phyloP scores from a whole-genome alignment of 2,113 vertebrate genomes.

The Nothocercus nigrocapillus region DNA sequence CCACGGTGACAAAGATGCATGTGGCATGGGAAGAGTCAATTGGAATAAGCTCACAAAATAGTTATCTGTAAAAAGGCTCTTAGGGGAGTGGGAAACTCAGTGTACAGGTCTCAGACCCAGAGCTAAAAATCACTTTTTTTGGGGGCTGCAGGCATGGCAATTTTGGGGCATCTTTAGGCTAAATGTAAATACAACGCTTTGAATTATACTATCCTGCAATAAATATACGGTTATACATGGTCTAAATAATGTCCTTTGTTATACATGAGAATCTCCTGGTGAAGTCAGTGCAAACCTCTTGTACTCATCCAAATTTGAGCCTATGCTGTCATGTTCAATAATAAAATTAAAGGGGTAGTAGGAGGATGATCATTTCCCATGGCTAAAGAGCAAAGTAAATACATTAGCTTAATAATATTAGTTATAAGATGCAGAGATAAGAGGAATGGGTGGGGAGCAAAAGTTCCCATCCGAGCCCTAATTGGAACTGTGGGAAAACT shows the following conservation, averaged over 20 bases:
- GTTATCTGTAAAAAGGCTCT: neutral
- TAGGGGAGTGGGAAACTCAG: neutral
- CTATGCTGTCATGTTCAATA: neutral
- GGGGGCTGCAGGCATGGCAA: neutral
- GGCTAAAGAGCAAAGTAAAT: constrained; percentile 39
- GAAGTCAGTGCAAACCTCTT: neutral
- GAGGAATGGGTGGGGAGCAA: constrained; percentile 41
- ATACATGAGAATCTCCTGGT: constrained; percentile 1
- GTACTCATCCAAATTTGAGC: neutral
- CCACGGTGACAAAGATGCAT: neutral
- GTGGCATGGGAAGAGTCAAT: neutral
- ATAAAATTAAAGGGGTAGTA: constrained; percentile 21
- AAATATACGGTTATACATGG: neutral
- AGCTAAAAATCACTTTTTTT: neutral
- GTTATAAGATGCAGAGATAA: constrained; percentile 52
- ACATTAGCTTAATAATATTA: constrained; percentile 56
- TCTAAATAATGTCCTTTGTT: constrained; percentile 6
- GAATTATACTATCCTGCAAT: neutral
- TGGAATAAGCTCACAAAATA: neutral
- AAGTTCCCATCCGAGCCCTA: constrained; percentile 44
- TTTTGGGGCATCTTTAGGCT: neutral
- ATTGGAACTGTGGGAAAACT: constrained; percentile 61
- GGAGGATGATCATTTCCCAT: constrained; percentile 49
- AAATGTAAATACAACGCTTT: neutral
- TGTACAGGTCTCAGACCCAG: neutral